A percentile compares a stretch with the other conserved stretches of the same genome.
Conservation (phyloP, 1,140 invertebrate genomes). For the Aphis gossypii region DNA sequence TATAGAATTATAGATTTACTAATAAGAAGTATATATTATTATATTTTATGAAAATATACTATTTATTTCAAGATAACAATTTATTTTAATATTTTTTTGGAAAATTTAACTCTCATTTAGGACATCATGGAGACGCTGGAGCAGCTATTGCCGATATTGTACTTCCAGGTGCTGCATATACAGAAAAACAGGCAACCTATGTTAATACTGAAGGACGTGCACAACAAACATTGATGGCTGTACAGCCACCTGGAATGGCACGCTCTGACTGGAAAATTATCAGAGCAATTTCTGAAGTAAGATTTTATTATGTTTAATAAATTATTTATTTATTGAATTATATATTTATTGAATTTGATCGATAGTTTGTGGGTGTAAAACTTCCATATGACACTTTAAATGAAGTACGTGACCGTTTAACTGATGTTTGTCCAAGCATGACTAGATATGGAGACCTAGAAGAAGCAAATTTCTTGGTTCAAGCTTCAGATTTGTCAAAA, state of each 20-base stretch:
- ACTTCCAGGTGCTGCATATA: conserved; percentile 96
- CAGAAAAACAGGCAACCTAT: conserved; percentile 96
- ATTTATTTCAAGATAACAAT: conserved; percentile 7
- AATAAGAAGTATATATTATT: no score
- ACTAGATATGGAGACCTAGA: conserved; percentile 84
- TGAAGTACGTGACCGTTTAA: conserved; percentile 83
- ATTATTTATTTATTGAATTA: background rate
- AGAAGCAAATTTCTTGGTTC: conserved; percentile 81
- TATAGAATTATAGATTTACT: background rate
- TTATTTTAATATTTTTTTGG: conserved; percentile 12
- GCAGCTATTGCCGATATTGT: conserved; percentile 93
- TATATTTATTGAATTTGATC: background rate
- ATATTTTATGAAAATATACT: background rate
- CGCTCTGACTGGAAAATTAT: conserved; percentile 99
- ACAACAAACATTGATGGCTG: conserved; percentile 90
- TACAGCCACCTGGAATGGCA: conserved; percentile 92
- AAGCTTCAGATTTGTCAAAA: conserved; percentile 74
- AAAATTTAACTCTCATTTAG: conserved; percentile 65
- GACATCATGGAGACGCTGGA: conserved; percentile 95
- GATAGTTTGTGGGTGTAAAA: conserved; percentile 77
- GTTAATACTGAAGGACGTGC: conserved; percentile 97
- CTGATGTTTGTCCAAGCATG: conserved; percentile 88
- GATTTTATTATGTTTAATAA: background rate
- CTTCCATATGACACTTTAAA: conserved; percentile 90
- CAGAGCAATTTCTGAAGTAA: conserved; percentile 81